Evolutionary conservation across 2,888 invertebrate genomes (phyloP), one percentile per base, ranked within the genome.

Genomic region (Hipparchia sbordonii): DNA sequence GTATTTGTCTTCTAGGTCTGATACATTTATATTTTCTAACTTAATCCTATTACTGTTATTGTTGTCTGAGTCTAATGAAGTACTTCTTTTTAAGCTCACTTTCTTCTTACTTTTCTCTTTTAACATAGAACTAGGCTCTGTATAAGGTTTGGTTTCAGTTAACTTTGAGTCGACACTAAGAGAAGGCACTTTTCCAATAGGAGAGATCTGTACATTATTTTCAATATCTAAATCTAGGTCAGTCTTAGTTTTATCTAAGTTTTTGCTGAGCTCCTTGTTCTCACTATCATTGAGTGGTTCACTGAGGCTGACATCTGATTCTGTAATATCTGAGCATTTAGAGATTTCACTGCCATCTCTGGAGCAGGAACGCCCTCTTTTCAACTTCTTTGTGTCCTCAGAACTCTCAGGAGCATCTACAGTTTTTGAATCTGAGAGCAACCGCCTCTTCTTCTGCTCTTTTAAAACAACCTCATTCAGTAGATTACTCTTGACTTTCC

Each of bases 261-360:
- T 92, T 89, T 93, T 93, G 86, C 88, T 91, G 89, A 90, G 91
- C 87, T 93, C 92, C 85, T 89, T 92, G 79, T 79, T 82, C 74
- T 91, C 92, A 57, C 86, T 82, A 76, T 93, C 93, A 74, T 87
- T 92, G 79, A 90, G 87, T 79, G 94, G 85, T 85, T 95, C 95
- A 74, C 94, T 95, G 84, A 94, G 92, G 85, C 95, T 95, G 79
- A 95, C 87, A 82, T 95, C 95, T n/a, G 95, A 95, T 85, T 95
- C 95, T 33, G 94, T 94, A 80, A 92, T 86, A 81, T 95, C 95
- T 71, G 95, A 95, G 81, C 94, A 90, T 85, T 95, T 95, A 61
- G 95, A 95, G 80, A 95, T 89, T 86, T 95, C 95, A 83, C 95
- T 95, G 73, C 95, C 95, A 77, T 95, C 95, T 70, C 93, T 85